These are phyloP conservation scores for Galerucella pusilla DNA, from an alignment of 2,888 invertebrate species.

Conservation along the genomic window DNA sequence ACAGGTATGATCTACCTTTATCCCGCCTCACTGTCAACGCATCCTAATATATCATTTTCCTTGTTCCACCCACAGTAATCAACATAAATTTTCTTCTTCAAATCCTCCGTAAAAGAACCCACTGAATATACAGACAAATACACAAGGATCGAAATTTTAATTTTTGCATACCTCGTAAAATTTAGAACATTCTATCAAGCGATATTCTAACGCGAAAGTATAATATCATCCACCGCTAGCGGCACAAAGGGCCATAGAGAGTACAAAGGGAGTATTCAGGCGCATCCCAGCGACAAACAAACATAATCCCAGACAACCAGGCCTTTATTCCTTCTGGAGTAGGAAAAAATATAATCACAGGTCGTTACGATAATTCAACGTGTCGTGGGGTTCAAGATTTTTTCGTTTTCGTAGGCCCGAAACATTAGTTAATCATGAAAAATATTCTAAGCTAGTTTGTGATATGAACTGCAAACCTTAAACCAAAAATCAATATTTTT, in stretches of 20 bases:
- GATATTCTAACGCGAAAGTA: constrained; percentile 42
- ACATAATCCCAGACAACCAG: constrained; percentile 40
- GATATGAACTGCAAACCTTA: too few relatives aligned
- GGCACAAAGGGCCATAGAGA: constrained; percentile 36
- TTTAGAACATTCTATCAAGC: constrained; percentile 31
- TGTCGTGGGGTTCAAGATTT: constrained; percentile 29
- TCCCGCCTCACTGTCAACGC: constrained; percentile 47
- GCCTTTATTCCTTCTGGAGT: constrained; percentile 22
- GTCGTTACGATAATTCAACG: constrained; percentile 35
- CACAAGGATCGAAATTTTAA: not conserved
- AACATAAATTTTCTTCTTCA: constrained; percentile 43
- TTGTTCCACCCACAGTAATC: constrained; percentile 48
- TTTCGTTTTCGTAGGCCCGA: not conserved
- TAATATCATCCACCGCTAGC: constrained; percentile 40
- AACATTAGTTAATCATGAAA: not conserved
- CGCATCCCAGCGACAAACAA: constrained; percentile 37
- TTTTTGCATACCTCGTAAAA: not conserved
- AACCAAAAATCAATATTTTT: too few relatives aligned
- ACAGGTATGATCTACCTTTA: constrained; percentile 39
- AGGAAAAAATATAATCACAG: constrained; percentile 37
- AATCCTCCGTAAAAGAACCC: not conserved
- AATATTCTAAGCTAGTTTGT: not conserved
- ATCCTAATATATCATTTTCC: constrained; percentile 49
- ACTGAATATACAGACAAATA: not conserved
- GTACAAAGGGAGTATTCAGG: constrained; percentile 45